Conservation (phyloP, 2,888 invertebrate genomes). For the Scaptomyza polygonia region DNA sequence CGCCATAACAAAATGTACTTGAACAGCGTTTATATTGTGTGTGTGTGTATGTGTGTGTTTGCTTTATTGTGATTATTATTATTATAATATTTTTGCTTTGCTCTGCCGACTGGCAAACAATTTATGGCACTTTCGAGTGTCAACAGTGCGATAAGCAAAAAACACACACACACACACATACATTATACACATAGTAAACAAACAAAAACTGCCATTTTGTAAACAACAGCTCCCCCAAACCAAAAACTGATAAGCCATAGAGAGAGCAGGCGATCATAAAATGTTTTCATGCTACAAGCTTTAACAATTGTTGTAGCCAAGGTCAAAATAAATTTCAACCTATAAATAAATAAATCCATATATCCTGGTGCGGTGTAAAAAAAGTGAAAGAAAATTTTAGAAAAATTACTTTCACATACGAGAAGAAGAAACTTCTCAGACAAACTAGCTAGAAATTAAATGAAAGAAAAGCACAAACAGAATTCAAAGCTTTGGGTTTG, state of each 20-base stretch:
- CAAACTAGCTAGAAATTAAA: constrained; percentile 10
- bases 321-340: constrained; percentile 62
- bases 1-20: constrained; percentile 52
- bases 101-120: constrained; percentile 59
- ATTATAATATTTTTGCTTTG: constrained; percentile 33
- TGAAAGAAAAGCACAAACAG: constrained; percentile 58
- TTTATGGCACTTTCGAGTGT: constrained; percentile 69
- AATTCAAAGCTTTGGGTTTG: constrained; percentile 16
- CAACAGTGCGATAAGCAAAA: constrained; percentile 37
- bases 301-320: constrained; percentile 40
- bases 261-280: constrained; percentile 41
- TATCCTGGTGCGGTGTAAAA: constrained; percentile 47
- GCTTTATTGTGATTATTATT: constrained; percentile 12
- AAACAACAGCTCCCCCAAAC: constrained; percentile 55
- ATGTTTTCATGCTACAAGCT: constrained; percentile 26
- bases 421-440: constrained; percentile 54
- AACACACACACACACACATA: constrained; percentile 3
- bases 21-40: constrained; percentile 16
- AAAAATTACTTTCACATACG: constrained; percentile 65
- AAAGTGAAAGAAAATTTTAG: too few species aligned
- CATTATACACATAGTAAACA: constrained; percentile 21
- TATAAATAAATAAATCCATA: too few species aligned
- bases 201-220: constrained; percentile 70
- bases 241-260: constrained; percentile 34
- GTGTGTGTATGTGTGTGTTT: neutral